A percentile compares a stretch with the other conserved stretches of the same genome.
Conservation (phyloP, 2,113 vertebrate genomes). For the Ptilorrhoa leucosticta region DNA sequence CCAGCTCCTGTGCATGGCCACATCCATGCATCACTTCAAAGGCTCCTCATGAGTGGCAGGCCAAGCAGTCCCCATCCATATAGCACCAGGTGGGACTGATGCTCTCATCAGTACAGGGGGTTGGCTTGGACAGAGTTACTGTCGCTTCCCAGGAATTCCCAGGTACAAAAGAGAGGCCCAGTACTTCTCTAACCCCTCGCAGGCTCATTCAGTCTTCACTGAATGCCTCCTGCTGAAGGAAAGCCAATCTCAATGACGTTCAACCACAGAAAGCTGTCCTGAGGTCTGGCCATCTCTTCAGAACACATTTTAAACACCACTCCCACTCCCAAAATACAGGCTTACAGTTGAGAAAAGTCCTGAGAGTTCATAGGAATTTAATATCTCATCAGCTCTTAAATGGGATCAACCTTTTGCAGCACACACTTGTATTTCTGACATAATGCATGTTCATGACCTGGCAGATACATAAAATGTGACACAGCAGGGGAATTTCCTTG, state of each 20-base stretch:
- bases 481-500: background rate
- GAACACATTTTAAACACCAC: background rate
- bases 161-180: background rate
- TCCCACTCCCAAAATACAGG: background rate
- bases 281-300: background rate
- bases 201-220: background rate
- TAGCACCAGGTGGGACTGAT: background rate
- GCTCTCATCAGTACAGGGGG: background rate
- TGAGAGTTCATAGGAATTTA: background rate
- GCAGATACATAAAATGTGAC: background rate
- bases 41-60: fast-evolving
- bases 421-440: background rate
- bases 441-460: background rate
- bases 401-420: background rate
- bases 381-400: background rate
- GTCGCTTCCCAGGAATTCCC: background rate
- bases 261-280: background rate
- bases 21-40: background rate
- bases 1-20: background rate
- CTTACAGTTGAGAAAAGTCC: background rate
- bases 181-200: background rate
- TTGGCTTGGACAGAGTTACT: background rate
- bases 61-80: background rate
- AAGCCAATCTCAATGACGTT: background rate
- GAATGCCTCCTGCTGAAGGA: background rate